Base-by-base conservation (phyloP, 1,140 invertebrate species). In the Frieseomelitta varia region DNA sequence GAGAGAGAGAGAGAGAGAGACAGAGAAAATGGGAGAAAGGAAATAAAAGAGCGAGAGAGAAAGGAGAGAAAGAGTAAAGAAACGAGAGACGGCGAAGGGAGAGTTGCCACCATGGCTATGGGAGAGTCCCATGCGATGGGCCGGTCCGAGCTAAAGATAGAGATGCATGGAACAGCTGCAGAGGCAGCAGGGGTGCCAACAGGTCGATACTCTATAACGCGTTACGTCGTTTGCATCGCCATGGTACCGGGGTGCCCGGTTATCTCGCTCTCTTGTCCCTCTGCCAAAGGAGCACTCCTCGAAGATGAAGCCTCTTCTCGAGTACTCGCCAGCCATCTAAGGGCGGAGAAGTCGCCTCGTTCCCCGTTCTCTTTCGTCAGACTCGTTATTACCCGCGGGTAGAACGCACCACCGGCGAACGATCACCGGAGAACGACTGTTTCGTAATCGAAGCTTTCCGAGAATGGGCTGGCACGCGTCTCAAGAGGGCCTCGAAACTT, bases 201-300 rank as follows among this genome's bases (percentile, higher is more conserved):
- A 93, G 91, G 92, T 93, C 92, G 92, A 93, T 93, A 93, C 91
- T 92, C 89, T 89, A 85, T 85, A 82, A 87, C 87, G 86, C 86
- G 87, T 90, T 92, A 88, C 88, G 78, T 80, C 58, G 81, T 67
- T 77, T 73, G 65, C 34, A 63, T 77, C 27, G 65, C 71, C 69
- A 67, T 89, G 82, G 75, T n/a, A 53, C 47, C 68, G 67, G 63
- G 63, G 2, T 78, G 53, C 39, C 72, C 80, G 63, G 68, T 87
- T 87, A 87, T 87, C 68, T 73, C 34, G 34, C 69, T 39, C 85
- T 79, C 63, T 87, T 74, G 65, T 84, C 63, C 69, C 55, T 68
- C 56, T 76, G 75, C 39, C 75, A 76, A 87, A 84, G 69, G 56
- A 87, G 71, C 75, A 79, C 69, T 87, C 71, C 61, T 72, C 61